These are phyloP conservation scores for Centroberyx gerrardi DNA, from an alignment of 2,797 vertebrate species.

Conservation along the genomic window DNA sequence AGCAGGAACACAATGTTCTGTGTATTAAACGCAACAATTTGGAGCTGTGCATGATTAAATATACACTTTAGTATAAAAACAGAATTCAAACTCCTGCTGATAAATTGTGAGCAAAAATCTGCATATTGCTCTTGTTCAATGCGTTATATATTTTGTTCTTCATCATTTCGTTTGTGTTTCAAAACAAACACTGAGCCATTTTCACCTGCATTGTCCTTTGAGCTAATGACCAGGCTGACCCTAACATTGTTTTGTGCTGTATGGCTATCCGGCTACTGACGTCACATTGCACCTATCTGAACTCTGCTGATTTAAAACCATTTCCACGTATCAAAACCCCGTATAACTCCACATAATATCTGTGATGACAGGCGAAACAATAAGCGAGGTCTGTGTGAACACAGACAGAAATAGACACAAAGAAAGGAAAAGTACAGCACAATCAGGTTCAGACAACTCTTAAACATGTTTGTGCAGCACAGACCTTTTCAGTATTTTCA, in stretches of 20 bases:
- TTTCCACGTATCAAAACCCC: slow-evolving; percentile 64
- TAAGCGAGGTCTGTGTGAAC: slow-evolving; percentile 39
- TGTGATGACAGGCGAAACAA: slow-evolving; percentile 76
- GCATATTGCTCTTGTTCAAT: background rate
- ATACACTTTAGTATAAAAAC: background rate
- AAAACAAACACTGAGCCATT: background rate
- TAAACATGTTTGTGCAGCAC: slow-evolving; percentile 47
- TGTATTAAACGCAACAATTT: background rate
- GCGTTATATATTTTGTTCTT: slow-evolving; percentile 17
- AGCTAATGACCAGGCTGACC: slow-evolving; percentile 13
- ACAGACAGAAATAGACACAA: slow-evolving; percentile 77
- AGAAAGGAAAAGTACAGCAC: slow-evolving; percentile 68
- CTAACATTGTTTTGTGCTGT: background rate
- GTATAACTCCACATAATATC: slow-evolving; percentile 63
- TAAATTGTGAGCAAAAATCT: background rate
- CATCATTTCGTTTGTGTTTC: background rate
- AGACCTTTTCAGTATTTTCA: slow-evolving; percentile 42
- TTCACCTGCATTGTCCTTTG: slow-evolving; percentile 31
- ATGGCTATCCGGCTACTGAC: slow-evolving; percentile 3
- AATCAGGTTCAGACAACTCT: slow-evolving; percentile 46
- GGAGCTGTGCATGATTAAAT: background rate
- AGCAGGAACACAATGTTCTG: slow-evolving; percentile 2
- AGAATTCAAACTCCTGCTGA: background rate
- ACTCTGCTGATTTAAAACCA: slow-evolving; percentile 64
- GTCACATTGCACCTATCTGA: slow-evolving; percentile 42